Evolutionary conservation across 2,797 vertebrate species (phyloP).

Genomic region (Epinephelus awoara): DNA sequence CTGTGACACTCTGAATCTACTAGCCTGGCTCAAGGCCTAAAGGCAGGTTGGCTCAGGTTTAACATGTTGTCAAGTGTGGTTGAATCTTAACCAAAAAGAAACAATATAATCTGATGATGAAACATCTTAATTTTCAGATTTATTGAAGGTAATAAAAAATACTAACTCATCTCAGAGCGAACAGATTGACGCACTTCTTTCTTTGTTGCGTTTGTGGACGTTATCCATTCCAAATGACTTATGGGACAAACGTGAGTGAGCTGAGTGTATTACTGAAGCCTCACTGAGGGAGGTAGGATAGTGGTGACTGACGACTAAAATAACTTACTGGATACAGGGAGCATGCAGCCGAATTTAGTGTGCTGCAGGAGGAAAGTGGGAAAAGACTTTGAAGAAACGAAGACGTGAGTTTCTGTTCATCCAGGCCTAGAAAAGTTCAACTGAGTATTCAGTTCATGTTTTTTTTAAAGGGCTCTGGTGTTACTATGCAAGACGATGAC

Average conservation of each 20-base stretch:
- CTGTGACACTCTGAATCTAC: conserved; percentile 43
- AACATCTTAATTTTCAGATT: conserved; percentile 59
- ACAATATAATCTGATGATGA: conserved; percentile 49
- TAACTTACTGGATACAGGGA: conserved; percentile 26
- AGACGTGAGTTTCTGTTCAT: conserved; percentile 36
- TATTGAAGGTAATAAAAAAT: conserved; percentile 74
- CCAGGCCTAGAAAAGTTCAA: conserved; percentile 29
- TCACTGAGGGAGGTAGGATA: conserved; percentile 33
- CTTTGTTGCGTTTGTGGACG: conserved; percentile 65
- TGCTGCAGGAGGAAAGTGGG: conserved; percentile 25
- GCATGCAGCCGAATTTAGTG: conserved; percentile 13
- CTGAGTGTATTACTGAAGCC: conserved; percentile 57
- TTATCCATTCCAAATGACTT: conserved; percentile 75
- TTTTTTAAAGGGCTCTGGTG: conserved; percentile 41
- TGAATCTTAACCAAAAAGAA: conserved; percentile 53
- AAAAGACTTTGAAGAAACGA: conserved; percentile 19
- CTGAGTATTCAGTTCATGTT: conserved; percentile 23
- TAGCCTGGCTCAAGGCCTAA: conserved; percentile 30
- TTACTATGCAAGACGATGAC: not conserved
- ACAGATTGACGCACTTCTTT: conserved; percentile 69
- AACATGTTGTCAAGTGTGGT: conserved; percentile 50
- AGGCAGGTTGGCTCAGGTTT: conserved; percentile 52
- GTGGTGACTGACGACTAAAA: conserved; percentile 19
- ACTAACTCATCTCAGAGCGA: conserved; percentile 60
- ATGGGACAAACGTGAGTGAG: conserved; percentile 56